Evolutionary conservation across 2,113 vertebrate genomes (phyloP).

Genomic region (Leucopsar rothschildi): DNA sequence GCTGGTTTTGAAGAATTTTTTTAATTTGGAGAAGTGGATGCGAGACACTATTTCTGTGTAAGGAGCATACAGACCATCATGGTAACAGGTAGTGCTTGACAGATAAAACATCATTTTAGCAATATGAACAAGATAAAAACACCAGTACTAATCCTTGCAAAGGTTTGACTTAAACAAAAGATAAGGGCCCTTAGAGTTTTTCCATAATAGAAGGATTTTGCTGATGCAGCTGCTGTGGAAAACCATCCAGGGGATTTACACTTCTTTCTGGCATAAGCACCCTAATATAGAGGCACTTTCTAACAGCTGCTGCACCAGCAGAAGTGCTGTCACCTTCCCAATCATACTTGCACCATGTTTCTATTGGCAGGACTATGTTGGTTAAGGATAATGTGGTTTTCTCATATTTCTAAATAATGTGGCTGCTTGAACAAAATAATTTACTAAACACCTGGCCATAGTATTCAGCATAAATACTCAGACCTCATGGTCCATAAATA

Average conservation of each 20-base stretch:
- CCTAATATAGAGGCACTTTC: background rate
- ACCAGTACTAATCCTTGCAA: background rate
- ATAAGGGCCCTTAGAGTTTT: background rate
- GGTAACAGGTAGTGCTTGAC: background rate
- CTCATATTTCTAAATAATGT: background rate
- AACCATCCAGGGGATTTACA: background rate
- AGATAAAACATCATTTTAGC: background rate
- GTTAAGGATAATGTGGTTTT: background rate
- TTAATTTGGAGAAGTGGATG: background rate
- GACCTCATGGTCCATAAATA: background rate
- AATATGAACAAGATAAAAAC: background rate
- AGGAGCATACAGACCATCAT: background rate
- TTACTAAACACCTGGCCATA: background rate
- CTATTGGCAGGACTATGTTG: background rate
- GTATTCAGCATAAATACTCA: background rate
- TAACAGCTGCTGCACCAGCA: background rate
- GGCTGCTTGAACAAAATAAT: background rate
- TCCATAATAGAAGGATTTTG: background rate
- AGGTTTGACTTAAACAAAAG: background rate
- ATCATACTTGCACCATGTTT: background rate
- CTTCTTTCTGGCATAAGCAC: background rate
- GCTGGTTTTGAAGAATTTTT: background rate
- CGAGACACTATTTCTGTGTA: background rate
- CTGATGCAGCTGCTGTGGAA: background rate
- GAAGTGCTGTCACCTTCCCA: background rate